These are phyloP conservation scores for Trichomycterus rosablanca DNA, from an alignment of 2,113 vertebrate species.

Conservation along the genomic window DNA sequence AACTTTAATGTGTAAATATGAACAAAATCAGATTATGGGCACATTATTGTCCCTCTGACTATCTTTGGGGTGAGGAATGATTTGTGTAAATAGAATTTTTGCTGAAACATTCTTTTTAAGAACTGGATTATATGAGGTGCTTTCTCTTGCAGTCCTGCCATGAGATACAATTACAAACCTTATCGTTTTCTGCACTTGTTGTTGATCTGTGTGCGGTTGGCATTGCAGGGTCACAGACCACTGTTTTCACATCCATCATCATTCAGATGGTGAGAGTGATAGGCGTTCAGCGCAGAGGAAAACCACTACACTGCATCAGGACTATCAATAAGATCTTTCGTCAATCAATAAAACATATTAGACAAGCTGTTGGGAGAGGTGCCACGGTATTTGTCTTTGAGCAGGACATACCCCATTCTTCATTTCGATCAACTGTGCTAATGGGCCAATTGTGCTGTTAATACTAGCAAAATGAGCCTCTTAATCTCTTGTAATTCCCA, in stretches of 20 bases:
- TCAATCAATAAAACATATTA: slow-evolving; percentile 19
- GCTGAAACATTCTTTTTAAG: no score
- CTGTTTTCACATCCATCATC: not conserved
- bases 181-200: no score
- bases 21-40: no score
- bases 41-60: no score
- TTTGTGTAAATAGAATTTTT: no score
- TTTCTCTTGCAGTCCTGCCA: no score
- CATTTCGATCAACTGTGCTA: slow-evolving; percentile 61
- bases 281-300: not conserved
- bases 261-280: not conserved
- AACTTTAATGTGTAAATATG: no score
- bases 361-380: slow-evolving; percentile 18
- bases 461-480: slow-evolving; percentile 58
- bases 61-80: no score
- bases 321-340: slow-evolving; percentile 11
- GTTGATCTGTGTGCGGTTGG: no score
- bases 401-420: slow-evolving; percentile 30
- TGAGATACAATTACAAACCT: no score
- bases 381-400: slow-evolving; percentile 22
- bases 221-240: no score
- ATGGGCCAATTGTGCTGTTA: slow-evolving; percentile 60
- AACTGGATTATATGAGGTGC: no score
- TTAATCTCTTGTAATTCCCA: slow-evolving; percentile 62
- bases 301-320: slow-evolving; percentile 2